These are phyloP conservation scores for Pseudorhiza aurosa DNA, from an alignment of 30 jellyfish, hydroid and myxozoan genomes.

Conservation along the genomic window DNA sequence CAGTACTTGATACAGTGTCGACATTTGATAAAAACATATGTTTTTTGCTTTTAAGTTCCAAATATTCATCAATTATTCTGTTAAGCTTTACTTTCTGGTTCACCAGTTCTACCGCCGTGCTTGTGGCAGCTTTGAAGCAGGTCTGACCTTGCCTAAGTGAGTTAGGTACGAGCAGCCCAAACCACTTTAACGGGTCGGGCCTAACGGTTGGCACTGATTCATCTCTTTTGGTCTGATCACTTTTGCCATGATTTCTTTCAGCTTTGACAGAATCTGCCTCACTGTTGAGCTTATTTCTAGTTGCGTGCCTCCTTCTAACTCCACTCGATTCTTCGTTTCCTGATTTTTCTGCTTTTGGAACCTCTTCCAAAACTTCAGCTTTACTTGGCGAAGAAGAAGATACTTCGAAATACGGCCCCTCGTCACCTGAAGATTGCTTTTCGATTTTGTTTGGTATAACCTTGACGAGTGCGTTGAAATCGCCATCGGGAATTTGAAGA, in stretches of 20 bases:
- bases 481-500: conserved; percentile 71
- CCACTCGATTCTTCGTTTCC: neutral
- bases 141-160: conserved; percentile 55
- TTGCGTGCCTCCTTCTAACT: neutral
- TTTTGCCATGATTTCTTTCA: neutral
- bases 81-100: conserved; percentile 18
- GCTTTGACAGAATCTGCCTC: neutral
- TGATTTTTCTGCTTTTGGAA: neutral
- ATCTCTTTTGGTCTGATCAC: neutral
- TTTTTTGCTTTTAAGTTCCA: conserved; percentile 27
- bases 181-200: conserved; percentile 76
- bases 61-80: conserved; percentile 3
- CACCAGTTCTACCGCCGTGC: neutral
- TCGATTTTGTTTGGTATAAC: neutral
- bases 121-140: conserved; percentile 43
- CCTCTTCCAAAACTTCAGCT: neutral
- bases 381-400: neutral
- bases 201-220: neutral
- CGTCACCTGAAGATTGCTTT: neutral
- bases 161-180: conserved; percentile 71
- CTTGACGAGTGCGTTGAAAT: conserved; percentile 38
- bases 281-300: neutral
- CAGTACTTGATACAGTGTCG: conserved; percentile 11
- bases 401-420: neutral
- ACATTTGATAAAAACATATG: neutral